Evolutionary conservation across 2,797 vertebrate genomes (phyloP), one percentile per base, ranked within the genome.

Genomic region (Mareca penelope): DNA sequence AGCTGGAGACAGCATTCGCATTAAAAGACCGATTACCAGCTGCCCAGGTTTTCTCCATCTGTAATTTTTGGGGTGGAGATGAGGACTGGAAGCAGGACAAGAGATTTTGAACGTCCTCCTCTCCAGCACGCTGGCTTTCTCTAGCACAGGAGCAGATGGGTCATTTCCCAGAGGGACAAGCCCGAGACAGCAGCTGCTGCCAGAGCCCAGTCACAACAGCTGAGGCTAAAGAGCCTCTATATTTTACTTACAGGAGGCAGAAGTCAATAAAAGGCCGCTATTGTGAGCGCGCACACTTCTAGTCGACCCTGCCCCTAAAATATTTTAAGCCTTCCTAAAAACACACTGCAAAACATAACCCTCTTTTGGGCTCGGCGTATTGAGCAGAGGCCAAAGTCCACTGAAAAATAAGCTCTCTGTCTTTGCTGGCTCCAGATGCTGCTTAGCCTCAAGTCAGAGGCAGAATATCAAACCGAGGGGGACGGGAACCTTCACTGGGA

Each of bases 101-200:
- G 61, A 92, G 78, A 93, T 75, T 97, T 80, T 92, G 85, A 95
- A 76, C 48, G 28, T 69, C 80, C 33, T 79, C 79, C 78, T 94
- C 93, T 96, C 89, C 90, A 88, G 90, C 52, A 63, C 78, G 88
- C 46, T 90, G 95, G 86, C 64, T 78, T 85, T 93, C 78, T 83
- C 61, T 79, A 89, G 81, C 63, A 93, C 22, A 70, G 23, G 75
- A 97, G 90, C 97, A 98, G 97, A 98, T 97, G 96, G 97, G 70
- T 68, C 81, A 85, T 96, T 80, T 96, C 96, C 94, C 85, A 89
- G 87, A 96, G 94, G 95, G 88, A 71, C 82, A 69, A 94, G 85
- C 73, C 84, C 6, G 8, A 97, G 87, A 97, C 76, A 12, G 95
- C 97, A 97, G 95, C 94, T 97, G 97, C 94, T 97, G 92, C 73